Evolutionary conservation across 2,888 invertebrate genomes (phyloP), one percentile per base, ranked within the genome.

Genomic region (Chydorus sphaericus): DNA sequence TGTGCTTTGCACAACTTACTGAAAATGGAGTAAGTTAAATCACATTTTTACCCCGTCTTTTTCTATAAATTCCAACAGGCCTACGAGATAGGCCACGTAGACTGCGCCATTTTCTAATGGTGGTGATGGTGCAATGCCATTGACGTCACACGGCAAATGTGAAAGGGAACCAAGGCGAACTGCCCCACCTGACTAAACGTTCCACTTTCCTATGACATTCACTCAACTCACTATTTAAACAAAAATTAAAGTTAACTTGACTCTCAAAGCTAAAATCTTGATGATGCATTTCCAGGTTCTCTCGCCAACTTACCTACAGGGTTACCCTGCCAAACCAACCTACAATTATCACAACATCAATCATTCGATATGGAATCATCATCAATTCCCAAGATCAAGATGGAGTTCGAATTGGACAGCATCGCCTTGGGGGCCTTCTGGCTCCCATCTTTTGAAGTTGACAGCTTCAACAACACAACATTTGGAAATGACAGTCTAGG

Each of bases 21-120:
- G 75, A 56, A 70, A 67, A 83, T 83, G 83, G 71, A 76, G 82
- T 83, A 74, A 82, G 82, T 82, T 38, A 48, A 29, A n/a, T 60
- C 65, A 67, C 61, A 66, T 65, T 60, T 62, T 68, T 81, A 26
- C 26, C 23, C n/a, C 6, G 33, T 33, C 33, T 8, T 33, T 33
- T 33, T 33, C 8, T 10, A 14, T 14, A n/a, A n/a, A n/a, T n/a
- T n/a, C n/a, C n/a, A n/a, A n/a, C n/a, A n/a, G n/a, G n/a, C n/a
- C n/a, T n/a, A n/a, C n/a, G n/a, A n/a, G n/a, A n/a, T n/a, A n/a
- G n/a, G n/a, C n/a, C n/a, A n/a, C n/a, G n/a, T n/a, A n/a, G n/a
- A n/a, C n/a, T 26, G 28, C 44, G 44, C 44, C 44, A 44, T 44
- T 44, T 44, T 44, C 20, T 3, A 4, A 26, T 44, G 26, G 44